These are phyloP conservation scores for Melanotaenia maccullochi DNA, from an alignment of 2,797 vertebrate genomes.

Conservation along the genomic window DNA sequence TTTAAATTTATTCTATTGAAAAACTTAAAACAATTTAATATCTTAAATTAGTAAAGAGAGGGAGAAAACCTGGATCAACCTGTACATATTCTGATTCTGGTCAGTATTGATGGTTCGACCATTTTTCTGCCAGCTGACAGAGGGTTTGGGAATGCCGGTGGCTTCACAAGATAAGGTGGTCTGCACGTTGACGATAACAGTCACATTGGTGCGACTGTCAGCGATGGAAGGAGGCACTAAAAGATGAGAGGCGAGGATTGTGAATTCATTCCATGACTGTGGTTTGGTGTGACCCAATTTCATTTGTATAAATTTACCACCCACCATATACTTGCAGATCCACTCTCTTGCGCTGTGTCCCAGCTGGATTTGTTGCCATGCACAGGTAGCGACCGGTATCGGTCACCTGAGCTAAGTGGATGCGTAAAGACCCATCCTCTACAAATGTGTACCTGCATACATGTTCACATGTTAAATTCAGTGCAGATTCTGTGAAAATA, in stretches of 20 bases:
- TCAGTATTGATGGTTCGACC: slow-evolving; percentile 87
- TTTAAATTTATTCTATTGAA: not conserved
- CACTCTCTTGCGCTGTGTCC: slow-evolving; percentile 87
- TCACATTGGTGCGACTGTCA: slow-evolving; percentile 85
- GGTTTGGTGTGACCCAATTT: not conserved
- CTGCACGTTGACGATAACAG: slow-evolving; percentile 91
- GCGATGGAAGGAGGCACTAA: slow-evolving; percentile 90
- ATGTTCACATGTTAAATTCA: slow-evolving; percentile 16
- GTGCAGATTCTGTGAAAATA: not conserved
- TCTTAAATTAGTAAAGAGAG: slow-evolving; percentile 52
- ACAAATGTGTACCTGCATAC: slow-evolving; percentile 84
- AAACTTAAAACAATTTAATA: not conserved
- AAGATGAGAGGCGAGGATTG: slow-evolving; percentile 12
- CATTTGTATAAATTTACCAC: not conserved
- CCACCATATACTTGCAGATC: slow-evolving; percentile 93
- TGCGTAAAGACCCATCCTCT: slow-evolving; percentile 89
- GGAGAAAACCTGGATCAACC: slow-evolving; percentile 85
- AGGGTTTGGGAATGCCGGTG: slow-evolving; percentile 92
- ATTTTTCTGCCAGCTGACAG: slow-evolving; percentile 90
- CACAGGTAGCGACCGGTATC: slow-evolving; percentile 93
- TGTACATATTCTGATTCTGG: slow-evolving; percentile 96
- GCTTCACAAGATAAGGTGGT: slow-evolving; percentile 93
- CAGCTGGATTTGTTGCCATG: slow-evolving; percentile 92
- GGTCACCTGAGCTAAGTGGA: slow-evolving; percentile 85
- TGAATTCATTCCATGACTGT: not conserved